Evolutionary conservation across 64 coral and sea anemone genomes (phyloP).

Genomic region (Platygyra sinensis): DNA sequence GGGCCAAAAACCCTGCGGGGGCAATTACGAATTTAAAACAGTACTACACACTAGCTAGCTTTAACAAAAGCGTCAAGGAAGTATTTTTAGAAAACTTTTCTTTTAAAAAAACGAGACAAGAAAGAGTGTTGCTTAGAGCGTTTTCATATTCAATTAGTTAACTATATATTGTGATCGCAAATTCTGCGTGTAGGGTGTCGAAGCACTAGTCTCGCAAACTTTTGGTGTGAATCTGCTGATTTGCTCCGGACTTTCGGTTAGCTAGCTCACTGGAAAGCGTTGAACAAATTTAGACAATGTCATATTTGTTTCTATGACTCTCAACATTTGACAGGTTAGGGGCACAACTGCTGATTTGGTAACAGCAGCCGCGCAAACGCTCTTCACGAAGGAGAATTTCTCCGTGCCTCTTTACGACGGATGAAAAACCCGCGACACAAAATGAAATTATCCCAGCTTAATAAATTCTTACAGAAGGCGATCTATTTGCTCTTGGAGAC

Average conservation of each 20-base stretch:
- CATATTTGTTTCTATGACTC: conserved; percentile 67
- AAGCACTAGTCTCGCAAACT: background rate
- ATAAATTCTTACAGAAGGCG: conserved; percentile 58
- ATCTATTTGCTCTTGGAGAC: conserved; percentile 79
- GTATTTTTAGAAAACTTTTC: too few species aligned
- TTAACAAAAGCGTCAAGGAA: too few species aligned
- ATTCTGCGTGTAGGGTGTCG: too few species aligned
- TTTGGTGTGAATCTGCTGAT: background rate
- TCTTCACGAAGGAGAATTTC: conserved; percentile 56
- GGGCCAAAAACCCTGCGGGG: too few species aligned
- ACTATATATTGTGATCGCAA: too few species aligned
- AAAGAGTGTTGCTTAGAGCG: too few species aligned
- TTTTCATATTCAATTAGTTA: too few species aligned
- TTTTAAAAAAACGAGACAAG: too few species aligned
- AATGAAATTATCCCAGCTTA: conserved; percentile 56
- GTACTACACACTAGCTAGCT: too few species aligned
- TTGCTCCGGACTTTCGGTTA: background rate
- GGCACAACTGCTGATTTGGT: conserved; percentile 58
- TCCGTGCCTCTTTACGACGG: conserved; percentile 29
- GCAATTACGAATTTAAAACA: too few species aligned
- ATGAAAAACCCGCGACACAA: conserved; percentile 59
- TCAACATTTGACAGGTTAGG: conserved; percentile 75
- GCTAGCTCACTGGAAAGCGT: background rate
- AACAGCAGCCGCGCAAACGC: conserved; percentile 71
- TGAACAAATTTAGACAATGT: conserved; percentile 53